Percentiles rank a stretch among this genome's conserved stretches.
Evolutionary conservation across 2,888 invertebrate genomes (phyloP).

Genomic region (Caenorhabditis sp.): DNA sequence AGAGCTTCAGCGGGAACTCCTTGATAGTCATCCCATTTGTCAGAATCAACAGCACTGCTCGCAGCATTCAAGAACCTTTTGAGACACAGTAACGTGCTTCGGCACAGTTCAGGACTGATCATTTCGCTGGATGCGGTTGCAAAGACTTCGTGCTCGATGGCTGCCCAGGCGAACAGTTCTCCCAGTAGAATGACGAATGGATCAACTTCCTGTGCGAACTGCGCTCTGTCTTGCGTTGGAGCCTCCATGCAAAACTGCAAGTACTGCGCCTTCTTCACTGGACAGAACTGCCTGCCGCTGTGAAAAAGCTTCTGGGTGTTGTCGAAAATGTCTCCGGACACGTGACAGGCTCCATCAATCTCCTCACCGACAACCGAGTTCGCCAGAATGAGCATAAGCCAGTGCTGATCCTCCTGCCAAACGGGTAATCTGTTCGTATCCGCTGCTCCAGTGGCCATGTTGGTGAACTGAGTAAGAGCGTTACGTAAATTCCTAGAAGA

Average conservation of each 20-base stretch:
- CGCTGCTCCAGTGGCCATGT: conserved; percentile 73
- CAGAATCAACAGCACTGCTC: conserved; percentile 60
- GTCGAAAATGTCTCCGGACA: conserved; percentile 69
- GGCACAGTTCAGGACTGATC: conserved; percentile 86
- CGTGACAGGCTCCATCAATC: conserved; percentile 69
- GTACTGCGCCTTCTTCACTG: conserved; percentile 50
- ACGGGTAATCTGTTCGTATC: conserved; percentile 85
- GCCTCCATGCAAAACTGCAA: conserved; percentile 65
- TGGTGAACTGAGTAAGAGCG: conserved; percentile 55
- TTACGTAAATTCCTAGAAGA: conserved; percentile 62
- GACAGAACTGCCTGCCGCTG: conserved; percentile 41
- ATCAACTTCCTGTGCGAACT: conserved; percentile 60
- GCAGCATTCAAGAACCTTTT: conserved; percentile 66
- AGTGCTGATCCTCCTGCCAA: conserved; percentile 93
- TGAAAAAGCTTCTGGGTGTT: conserved; percentile 42
- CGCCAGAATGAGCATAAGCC: conserved; percentile 89
- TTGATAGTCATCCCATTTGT: conserved; percentile 62
- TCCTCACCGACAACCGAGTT: conserved; percentile 71
- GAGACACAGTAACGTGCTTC: conserved; percentile 66
- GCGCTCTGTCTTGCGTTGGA: conserved; percentile 60
- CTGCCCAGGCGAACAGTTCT: conserved; percentile 70
- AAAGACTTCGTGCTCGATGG: conserved; percentile 70
- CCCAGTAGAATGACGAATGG: conserved; percentile 73
- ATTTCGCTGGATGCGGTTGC: conserved; percentile 88
- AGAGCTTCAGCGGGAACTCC: conserved; percentile 36